phyloP scores from a whole-genome alignment of 1,140 invertebrate genomes.

The Ceratitis capitata region DNA sequence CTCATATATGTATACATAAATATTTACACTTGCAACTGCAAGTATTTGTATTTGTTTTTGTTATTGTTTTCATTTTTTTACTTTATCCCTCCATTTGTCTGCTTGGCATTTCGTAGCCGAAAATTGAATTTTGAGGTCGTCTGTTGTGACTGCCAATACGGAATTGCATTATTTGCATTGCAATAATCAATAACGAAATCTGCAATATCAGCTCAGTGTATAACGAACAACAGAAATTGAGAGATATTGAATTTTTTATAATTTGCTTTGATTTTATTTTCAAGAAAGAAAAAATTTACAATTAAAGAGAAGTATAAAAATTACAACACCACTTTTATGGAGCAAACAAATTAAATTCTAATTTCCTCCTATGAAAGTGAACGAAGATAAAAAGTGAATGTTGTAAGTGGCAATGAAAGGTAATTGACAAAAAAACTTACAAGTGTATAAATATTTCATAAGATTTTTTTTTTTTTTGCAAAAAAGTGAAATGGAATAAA shows the following conservation, averaged over 20 bases:
- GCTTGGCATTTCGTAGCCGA: not conserved
- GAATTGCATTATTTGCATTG: not conserved
- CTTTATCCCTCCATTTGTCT: not conserved
- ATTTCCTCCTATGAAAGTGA: too few species aligned
- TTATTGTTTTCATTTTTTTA: not conserved
- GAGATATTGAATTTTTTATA: too few species aligned
- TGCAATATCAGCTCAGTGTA: not conserved
- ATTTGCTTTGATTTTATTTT: too few species aligned
- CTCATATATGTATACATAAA: not conserved
- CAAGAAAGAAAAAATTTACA: too few species aligned
- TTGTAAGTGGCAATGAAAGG: not conserved
- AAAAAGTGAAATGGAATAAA: too few species aligned
- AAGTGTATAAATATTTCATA: too few species aligned
- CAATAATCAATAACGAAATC: not conserved
- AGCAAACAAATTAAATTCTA: too few species aligned
- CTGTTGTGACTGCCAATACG: not conserved
- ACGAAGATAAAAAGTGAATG: too few species aligned
- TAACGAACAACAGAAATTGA: too few species aligned
- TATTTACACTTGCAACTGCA: not conserved
- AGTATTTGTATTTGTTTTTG: not conserved
- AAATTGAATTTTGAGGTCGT: constrained; percentile 32
- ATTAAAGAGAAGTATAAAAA: too few species aligned
- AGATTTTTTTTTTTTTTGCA: too few species aligned
- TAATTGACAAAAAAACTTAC: not conserved
- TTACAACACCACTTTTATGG: too few species aligned